phyloP scores from a whole-genome alignment of 2,888 invertebrate species.

The Rhodophaea formosa region DNA sequence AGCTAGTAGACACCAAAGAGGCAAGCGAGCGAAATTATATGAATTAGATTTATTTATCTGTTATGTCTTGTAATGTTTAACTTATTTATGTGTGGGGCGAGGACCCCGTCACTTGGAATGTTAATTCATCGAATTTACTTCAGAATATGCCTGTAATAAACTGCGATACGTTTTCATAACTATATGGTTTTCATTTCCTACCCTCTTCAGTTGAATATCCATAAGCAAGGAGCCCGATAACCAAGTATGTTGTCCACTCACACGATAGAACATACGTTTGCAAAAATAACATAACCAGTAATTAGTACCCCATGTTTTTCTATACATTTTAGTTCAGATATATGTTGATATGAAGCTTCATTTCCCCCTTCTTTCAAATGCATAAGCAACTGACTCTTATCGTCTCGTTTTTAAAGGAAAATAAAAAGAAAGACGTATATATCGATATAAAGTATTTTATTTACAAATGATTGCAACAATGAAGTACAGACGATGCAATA shows the following conservation, averaged over 20 bases:
- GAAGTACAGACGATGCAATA: slow-evolving; percentile 80
- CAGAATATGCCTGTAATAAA: slow-evolving; percentile 59
- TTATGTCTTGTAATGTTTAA: slow-evolving; percentile 75
- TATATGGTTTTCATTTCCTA: slow-evolving; percentile 36
- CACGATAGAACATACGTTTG: too few species aligned
- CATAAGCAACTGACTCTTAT: too few species aligned
- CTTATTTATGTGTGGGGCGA: slow-evolving; percentile 58
- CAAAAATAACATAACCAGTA: too few species aligned
- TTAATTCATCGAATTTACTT: slow-evolving; percentile 61
- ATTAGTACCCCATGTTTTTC: too few species aligned
- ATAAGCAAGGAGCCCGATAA: background rate
- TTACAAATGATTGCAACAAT: slow-evolving; percentile 83
- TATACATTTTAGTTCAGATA: too few species aligned
- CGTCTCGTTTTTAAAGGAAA: background rate
- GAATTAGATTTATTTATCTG: slow-evolving; percentile 72
- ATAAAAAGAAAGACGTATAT: slow-evolving; percentile 24
- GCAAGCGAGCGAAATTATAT: slow-evolving; percentile 57
- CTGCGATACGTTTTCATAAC: slow-evolving; percentile 57
- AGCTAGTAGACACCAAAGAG: slow-evolving; percentile 81
- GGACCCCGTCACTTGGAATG: slow-evolving; percentile 35
- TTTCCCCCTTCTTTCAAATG: too few species aligned
- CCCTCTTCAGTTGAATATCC: too few species aligned
- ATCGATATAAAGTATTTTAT: slow-evolving; percentile 80
- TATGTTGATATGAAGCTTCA: too few species aligned
- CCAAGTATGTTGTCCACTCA: too few species aligned